Conservation (phyloP, 2,797 vertebrate genomes). For the Erethizon dorsatum region DNA sequence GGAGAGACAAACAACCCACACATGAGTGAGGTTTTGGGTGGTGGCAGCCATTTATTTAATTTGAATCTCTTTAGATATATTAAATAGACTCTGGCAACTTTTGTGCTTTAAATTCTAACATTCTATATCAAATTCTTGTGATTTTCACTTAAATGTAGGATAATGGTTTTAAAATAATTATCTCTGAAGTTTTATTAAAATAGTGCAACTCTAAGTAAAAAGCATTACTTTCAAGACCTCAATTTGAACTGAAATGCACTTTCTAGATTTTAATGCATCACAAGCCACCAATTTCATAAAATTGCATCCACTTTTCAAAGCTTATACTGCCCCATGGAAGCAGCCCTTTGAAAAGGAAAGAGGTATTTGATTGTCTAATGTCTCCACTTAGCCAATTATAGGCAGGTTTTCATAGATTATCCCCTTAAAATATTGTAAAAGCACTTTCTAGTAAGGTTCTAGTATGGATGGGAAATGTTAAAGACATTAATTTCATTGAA, state of each 20-base stretch:
- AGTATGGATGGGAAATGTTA: conserved; percentile 69
- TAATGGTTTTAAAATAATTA: conserved; percentile 74
- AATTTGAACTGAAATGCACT: conserved; percentile 74
- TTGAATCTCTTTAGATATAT: conserved; percentile 61
- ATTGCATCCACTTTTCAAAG: conserved; percentile 76
- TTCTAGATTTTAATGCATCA: conserved; percentile 74
- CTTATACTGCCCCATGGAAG: conserved; percentile 69
- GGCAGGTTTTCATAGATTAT: conserved; percentile 66
- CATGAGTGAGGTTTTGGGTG: conserved; percentile 25
- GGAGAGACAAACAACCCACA: conserved; percentile 1
- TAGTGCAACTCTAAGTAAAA: conserved; percentile 68
- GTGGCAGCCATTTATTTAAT: conserved; percentile 46
- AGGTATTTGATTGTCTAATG: conserved; percentile 76
- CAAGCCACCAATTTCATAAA: conserved; percentile 76
- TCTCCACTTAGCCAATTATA: conserved; percentile 80
- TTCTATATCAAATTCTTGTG: conserved; percentile 68
- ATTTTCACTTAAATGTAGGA: conserved; percentile 70
- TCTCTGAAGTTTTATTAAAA: conserved; percentile 72
- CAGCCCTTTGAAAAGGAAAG: conserved; percentile 70
- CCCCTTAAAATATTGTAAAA: conserved; percentile 76
- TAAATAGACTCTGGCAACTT: conserved; percentile 17
- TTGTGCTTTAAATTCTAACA: conserved; percentile 49
- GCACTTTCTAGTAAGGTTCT: conserved; percentile 59
- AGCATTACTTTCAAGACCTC: conserved; percentile 63
- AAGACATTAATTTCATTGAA: conserved; percentile 72